Base-by-base conservation (phyloP, 2,888 invertebrate species). In the Meiosimyza platycephala region DNA sequence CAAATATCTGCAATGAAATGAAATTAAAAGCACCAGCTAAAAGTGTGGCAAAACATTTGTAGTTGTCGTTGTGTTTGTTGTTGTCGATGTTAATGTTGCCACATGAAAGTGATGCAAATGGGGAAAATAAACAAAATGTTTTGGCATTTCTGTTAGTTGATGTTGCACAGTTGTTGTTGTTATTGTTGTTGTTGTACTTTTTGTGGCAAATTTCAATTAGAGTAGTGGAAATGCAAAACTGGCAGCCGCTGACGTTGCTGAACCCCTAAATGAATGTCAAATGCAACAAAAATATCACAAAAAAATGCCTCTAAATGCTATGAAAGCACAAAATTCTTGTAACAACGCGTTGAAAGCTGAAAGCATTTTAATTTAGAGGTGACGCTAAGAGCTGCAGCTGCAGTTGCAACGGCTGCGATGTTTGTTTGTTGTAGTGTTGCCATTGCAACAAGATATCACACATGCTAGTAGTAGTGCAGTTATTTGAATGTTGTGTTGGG, bases 251-350 rank as follows among this genome's bases (percentile, higher is more conserved):
- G 3, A 54, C 6, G 54, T 54, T 16, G 16, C 54, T 54, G 7
- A 54, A 40, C 40, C 9, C 9, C 0, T n/a, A 54, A 54, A 15
- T 54, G 54, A n/a, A 54, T 16, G n/a, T n/a, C 12, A 54, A 54
- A 16, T 16, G 54, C 54, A 6, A 54, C 4, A 57, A 57, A 62
- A 52, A 67, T 18, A 18, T 66, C 40, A 62, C 40, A 62, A 63
- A 52, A 62, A 18, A 28, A 71, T 64, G 9, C 40, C 40, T 9
- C 9, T 9, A 1, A 40, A 54, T 71, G 12, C 63, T 16, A 76
- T 77, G 78, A 72, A 77, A 78, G 69, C 76, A 65, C 40, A 77
- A 78, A 74, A 66, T 75, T 28, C 69, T 68, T 67, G 72, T 55
- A 75, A 75, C 64, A 66, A 65, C 76, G 73, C 78, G 71, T 22